These are phyloP conservation scores for Cryptotermes secundus DNA, from an alignment of 1,140 invertebrate species.

Conservation along the genomic window DNA sequence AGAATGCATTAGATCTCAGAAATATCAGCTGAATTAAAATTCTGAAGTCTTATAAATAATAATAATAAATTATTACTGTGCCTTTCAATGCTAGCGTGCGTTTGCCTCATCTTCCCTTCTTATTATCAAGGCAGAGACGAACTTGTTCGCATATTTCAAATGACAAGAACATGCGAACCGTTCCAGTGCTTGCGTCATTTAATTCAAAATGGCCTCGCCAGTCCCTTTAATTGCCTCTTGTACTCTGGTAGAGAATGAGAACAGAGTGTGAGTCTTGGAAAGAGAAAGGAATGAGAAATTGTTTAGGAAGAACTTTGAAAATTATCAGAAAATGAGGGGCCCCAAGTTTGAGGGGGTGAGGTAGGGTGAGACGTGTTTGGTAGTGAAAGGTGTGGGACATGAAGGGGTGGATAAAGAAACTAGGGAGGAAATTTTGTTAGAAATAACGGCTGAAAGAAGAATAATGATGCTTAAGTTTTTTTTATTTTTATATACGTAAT, in stretches of 20 bases:
- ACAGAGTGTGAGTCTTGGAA: neutral
- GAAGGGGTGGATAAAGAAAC: slow-evolving; percentile 14
- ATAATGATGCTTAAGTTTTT: too few species aligned
- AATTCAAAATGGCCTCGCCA: slow-evolving; percentile 28
- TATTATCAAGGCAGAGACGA: neutral
- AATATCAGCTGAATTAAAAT: too few species aligned
- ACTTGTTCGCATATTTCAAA: slow-evolving; percentile 29
- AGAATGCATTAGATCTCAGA: too few species aligned
- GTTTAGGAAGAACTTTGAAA: slow-evolving; percentile 30
- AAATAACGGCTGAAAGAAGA: too few species aligned
- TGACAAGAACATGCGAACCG: slow-evolving; percentile 26
- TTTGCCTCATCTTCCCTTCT: neutral
- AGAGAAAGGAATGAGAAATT: slow-evolving; percentile 30
- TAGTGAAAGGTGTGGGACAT: slow-evolving; percentile 27
- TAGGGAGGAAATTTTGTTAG: neutral
- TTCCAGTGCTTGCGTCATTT: slow-evolving; percentile 21
- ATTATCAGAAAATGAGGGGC: slow-evolving; percentile 30
- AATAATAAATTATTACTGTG: too few species aligned
- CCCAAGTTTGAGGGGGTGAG: neutral
- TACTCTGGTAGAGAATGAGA: slow-evolving; percentile 24
- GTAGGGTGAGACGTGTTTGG: neutral
- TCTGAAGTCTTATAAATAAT: too few species aligned
- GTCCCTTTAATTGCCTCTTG: slow-evolving; percentile 30
- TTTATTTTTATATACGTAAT: too few species aligned
- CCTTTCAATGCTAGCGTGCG: neutral